Evolutionary conservation across 1,140 invertebrate species (phyloP).

Genomic region (Drosophila sproati): DNA sequence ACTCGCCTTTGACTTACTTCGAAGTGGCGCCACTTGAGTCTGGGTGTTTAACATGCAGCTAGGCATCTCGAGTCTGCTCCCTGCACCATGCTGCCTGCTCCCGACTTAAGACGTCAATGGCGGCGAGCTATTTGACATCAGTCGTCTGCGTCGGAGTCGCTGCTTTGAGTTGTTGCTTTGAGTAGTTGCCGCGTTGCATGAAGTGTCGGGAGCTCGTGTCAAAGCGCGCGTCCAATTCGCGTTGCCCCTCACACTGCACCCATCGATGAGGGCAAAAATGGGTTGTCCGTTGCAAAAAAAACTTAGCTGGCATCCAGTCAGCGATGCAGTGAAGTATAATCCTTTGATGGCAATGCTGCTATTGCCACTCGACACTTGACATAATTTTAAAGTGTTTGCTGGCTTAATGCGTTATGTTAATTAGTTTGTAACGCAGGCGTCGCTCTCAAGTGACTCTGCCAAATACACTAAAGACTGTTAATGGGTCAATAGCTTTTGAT

Average conservation of each 20-base stretch:
- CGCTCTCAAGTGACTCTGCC: conserved; percentile 52
- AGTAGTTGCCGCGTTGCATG: neutral
- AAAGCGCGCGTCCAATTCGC: conserved; percentile 51
- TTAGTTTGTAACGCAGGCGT: conserved; percentile 64
- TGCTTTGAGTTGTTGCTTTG: conserved; percentile 67
- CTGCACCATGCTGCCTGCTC: conserved; percentile 12
- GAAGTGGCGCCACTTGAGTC: conserved; percentile 42
- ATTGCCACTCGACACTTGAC: conserved; percentile 61
- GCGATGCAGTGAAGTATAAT: conserved; percentile 41
- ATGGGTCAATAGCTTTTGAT: conserved; percentile 81
- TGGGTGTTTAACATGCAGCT: conserved; percentile 70
- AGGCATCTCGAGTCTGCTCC: conserved; percentile 15
- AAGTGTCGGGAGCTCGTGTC: conserved; percentile 67
- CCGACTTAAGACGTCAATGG: conserved; percentile 22
- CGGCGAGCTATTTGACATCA: conserved; percentile 50
- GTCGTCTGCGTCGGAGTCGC: conserved; percentile 7
- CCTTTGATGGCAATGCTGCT: conserved; percentile 63
- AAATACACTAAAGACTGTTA: conserved; percentile 65
- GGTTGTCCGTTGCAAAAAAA: conserved; percentile 51
- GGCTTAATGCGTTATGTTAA: conserved; percentile 78
- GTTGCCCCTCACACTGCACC: neutral
- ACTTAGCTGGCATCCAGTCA: conserved; percentile 52
- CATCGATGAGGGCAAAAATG: conserved; percentile 50
- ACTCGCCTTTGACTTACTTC: conserved; percentile 14
- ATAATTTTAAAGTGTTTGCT: conserved; percentile 74